Percentiles rank a stretch among this genome's conserved stretches.
Evolutionary conservation across 2,113 vertebrate species (phyloP).

Genomic region (Microcebus ravelobensis): DNA sequence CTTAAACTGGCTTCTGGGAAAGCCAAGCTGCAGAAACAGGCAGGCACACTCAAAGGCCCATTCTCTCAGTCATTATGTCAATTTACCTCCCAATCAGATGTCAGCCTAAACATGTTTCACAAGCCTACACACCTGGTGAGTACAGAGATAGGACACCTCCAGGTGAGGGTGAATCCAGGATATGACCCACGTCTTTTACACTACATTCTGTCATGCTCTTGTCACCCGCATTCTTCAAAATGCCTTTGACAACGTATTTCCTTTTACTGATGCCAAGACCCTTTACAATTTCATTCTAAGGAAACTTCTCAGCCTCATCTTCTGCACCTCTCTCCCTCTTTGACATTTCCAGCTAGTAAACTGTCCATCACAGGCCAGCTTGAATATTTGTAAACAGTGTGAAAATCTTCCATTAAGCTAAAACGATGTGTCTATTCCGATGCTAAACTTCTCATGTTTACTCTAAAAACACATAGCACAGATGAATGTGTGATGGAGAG

Average conservation of each 20-base stretch:
- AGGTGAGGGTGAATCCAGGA: not conserved
- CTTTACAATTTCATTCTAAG: not conserved
- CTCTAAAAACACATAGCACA: not conserved
- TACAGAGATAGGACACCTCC: not conserved
- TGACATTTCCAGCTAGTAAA: not conserved
- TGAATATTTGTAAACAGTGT: not conserved
- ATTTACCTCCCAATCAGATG: not conserved
- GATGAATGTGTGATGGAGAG: not conserved
- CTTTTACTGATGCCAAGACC: not conserved
- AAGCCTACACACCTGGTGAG: not conserved
- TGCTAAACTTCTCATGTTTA: not conserved
- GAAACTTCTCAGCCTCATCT: not conserved
- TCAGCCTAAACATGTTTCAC: not conserved
- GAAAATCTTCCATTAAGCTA: not conserved
- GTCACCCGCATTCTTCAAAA: not conserved
- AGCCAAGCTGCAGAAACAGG: not conserved
- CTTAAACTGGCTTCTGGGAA: too few relatives aligned
- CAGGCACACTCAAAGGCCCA: not conserved
- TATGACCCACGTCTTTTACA: not conserved
- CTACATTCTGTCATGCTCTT: not conserved
- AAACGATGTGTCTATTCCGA: not conserved
- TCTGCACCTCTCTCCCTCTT: not conserved
- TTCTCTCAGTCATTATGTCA: not conserved
- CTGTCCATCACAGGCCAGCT: not conserved
- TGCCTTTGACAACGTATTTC: not conserved